Evolutionary conservation across 2,888 invertebrate species (phyloP).

Genomic region (Proisotoma minuta): DNA sequence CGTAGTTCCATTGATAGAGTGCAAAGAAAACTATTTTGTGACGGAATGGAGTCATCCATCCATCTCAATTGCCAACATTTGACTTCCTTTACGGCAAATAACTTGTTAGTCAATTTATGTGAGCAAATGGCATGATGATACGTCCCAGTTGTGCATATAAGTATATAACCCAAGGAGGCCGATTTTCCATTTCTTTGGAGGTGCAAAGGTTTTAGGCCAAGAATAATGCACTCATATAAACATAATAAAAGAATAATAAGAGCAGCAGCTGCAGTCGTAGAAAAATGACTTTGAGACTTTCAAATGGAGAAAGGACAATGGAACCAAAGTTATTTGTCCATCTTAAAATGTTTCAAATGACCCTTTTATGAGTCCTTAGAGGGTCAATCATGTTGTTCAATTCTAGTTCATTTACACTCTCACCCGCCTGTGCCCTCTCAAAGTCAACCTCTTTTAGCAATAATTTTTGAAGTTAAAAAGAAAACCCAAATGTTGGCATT

Average conservation of each 20-base stretch:
- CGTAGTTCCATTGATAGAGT: too few species aligned
- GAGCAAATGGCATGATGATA: too few species aligned
- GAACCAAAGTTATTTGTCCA: slow-evolving; percentile 41
- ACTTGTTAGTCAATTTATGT: background rate
- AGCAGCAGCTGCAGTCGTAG: slow-evolving; percentile 25
- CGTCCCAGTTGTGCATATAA: too few species aligned
- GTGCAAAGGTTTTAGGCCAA: slow-evolving; percentile 8
- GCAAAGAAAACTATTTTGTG: too few species aligned
- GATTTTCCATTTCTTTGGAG: too few species aligned
- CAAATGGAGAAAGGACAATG: slow-evolving; percentile 18
- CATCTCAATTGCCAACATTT: slow-evolving; percentile 2
- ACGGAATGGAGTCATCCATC: background rate
- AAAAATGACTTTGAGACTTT: slow-evolving; percentile 13
- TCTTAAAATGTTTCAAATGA: slow-evolving; percentile 38
- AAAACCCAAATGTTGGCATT: too few species aligned
- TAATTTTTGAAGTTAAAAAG: too few species aligned
- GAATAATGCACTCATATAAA: slow-evolving; percentile 11
- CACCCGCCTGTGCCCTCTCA: too few species aligned
- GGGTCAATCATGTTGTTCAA: slow-evolving; percentile 48
- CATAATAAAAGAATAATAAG: slow-evolving; percentile 12
- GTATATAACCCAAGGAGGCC: slow-evolving; percentile 25
- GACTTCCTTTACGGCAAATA: background rate
- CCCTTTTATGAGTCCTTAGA: slow-evolving; percentile 47
- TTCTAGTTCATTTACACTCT: slow-evolving; percentile 31
- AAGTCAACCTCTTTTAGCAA: too few species aligned